Evolutionary conservation across 2,888 invertebrate species (phyloP).

Genomic region (Eupithecia dodoneata): DNA sequence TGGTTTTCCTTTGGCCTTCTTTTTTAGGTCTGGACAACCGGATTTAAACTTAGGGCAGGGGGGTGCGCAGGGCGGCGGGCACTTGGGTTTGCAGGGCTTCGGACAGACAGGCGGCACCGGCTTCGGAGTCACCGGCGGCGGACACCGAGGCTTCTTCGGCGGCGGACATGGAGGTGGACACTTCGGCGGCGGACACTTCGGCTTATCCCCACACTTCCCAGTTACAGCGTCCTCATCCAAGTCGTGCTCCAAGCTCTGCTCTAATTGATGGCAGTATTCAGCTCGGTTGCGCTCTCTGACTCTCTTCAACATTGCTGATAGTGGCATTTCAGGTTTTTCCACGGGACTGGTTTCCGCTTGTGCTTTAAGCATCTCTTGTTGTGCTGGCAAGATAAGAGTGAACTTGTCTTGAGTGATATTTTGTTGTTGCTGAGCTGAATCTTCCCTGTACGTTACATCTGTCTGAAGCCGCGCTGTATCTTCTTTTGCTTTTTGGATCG

Average conservation of each 20-base stretch:
- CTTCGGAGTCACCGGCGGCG: not conserved
- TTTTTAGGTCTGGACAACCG: no score
- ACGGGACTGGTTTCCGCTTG: slow-evolving; percentile 27
- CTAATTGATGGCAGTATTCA: slow-evolving; percentile 42
- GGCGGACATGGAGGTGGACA: not conserved
- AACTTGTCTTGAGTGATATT: not conserved
- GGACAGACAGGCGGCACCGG: not conserved
- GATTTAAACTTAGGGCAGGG: not conserved
- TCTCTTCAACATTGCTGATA: slow-evolving; percentile 60
- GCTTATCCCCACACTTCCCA: slow-evolving; percentile 46
- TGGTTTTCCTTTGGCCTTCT: not conserved
- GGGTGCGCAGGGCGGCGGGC: not conserved
- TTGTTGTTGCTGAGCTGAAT: not conserved
- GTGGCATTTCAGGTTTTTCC: slow-evolving; percentile 44
- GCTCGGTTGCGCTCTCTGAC: slow-evolving; percentile 57
- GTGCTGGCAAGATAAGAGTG: not conserved
- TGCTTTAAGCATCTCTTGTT: not conserved
- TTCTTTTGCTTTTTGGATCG: slow-evolving; percentile 3
- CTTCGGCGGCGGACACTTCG: not conserved
- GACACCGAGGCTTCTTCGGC: not conserved
- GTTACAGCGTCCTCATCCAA: slow-evolving; percentile 36
- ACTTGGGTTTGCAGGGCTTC: not conserved
- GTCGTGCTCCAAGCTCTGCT: slow-evolving; percentile 12
- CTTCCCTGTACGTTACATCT: not conserved
- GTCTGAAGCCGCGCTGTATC: not conserved